Base-by-base conservation (phyloP, 2,888 invertebrate species). In the Charanyca ferruginea region DNA sequence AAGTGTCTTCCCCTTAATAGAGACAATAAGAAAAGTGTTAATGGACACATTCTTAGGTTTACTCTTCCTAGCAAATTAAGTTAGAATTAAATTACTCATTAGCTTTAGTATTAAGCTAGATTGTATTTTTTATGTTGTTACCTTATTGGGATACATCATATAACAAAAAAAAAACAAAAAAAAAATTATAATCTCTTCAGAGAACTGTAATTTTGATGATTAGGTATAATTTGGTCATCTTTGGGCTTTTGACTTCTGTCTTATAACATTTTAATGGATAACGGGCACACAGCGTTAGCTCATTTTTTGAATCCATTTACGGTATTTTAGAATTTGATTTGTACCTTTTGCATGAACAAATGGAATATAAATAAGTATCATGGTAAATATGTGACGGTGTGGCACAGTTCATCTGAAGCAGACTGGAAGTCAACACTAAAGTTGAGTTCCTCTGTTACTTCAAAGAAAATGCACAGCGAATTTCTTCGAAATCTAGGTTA, bases 261-360 rank as follows among this genome's bases (percentile, higher is more conserved):
- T 49, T 38, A 48, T 53, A 48, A 35, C 61, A 61, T 0, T 38
- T 68, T 62, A 35, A 54, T 54, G 35, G 25, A 9, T 54, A 54
- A 41, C 47, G 67, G 52, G 9, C 9, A 35, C 16, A 49, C 20
- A 55, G 18, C 28, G 28, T 48, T 64, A 42, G 38, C 51, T 48
- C 52, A 60, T 70, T 57, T n/a, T 48, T 22, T 25, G 41, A 62
- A 69, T 65, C 35, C 1, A 54, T 69, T 69, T 58, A 73, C 73
- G 48, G 69, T 70, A 47, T 61, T 47, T 49, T 47, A 64, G 55
- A 64, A 69, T 70, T 65, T 48, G 28, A 68, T 68, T 66, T 62
- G 49, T 59, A 55, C 11, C 44, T 70, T 74, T 47, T 70, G 47
- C 49, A 59, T 71, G 42, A 49, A 38, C 42, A 52, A 59, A 62